A percentile compares a stretch with the other conserved stretches of the same genome.
Evolutionary conservation across 2,888 invertebrate species (phyloP).

Genomic region (Drosophila barbarae): DNA sequence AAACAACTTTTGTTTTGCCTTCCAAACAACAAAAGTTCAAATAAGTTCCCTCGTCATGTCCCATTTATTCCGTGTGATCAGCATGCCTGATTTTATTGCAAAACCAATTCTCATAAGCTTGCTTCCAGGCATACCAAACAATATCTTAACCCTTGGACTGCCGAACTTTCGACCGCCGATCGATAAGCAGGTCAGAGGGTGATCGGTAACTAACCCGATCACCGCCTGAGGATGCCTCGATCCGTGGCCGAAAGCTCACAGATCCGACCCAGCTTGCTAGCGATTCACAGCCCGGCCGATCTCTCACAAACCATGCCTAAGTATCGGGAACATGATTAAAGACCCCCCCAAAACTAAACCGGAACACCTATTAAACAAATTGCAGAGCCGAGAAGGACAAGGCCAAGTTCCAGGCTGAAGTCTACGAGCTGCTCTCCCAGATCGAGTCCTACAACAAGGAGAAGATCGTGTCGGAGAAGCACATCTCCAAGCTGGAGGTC

Average conservation of each 20-base stretch:
- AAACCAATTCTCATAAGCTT: slow-evolving; percentile 56
- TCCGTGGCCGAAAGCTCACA: slow-evolving; percentile 14
- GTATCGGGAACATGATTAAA: slow-evolving; percentile 45
- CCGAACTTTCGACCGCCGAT: slow-evolving; percentile 44
- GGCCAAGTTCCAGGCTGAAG: slow-evolving; percentile 98
- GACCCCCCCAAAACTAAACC: slow-evolving; percentile 31
- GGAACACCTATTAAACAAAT: slow-evolving; percentile 38
- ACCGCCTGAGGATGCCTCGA: slow-evolving; percentile 15
- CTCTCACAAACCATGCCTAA: slow-evolving; percentile 62
- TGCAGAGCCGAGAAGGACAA: slow-evolving; percentile 98
- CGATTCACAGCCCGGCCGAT: slow-evolving; percentile 40
- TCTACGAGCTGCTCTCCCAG: slow-evolving; percentile 97
- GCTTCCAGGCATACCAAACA: slow-evolving; percentile 58
- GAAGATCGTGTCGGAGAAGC: slow-evolving; percentile 88
- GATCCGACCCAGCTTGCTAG: slow-evolving; percentile 33
- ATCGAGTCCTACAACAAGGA: slow-evolving; percentile 97
- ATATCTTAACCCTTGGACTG: slow-evolving; percentile 50
- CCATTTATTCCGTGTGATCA: slow-evolving; percentile 3
- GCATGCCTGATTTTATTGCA: slow-evolving; percentile 24
- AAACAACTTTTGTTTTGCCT: no score
- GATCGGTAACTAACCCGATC: slow-evolving; percentile 8
- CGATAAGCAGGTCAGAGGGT: slow-evolving; percentile 1
- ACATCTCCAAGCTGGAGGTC: slow-evolving; percentile 94
- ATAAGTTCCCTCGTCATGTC: slow-evolving; percentile 4
- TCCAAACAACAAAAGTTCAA: neutral